A percentile compares a stretch with the other conserved stretches of the same genome.
These are phyloP conservation scores for Tricholauxania praeusta DNA, from an alignment of 2,888 invertebrate genomes.

Conservation along the genomic window DNA sequence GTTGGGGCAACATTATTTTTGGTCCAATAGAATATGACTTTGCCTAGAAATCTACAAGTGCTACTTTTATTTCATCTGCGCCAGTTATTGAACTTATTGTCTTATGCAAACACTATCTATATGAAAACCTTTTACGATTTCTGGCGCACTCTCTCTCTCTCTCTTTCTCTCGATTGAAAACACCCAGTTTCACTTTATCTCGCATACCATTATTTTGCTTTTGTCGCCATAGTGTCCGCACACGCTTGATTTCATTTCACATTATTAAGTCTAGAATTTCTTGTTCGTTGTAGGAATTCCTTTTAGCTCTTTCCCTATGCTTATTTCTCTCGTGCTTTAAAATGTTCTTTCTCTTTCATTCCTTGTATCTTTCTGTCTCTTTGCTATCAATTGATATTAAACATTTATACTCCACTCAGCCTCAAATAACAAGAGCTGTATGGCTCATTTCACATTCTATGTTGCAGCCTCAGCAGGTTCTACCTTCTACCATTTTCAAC, in stretches of 20 bases:
- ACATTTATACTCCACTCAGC: slow-evolving; percentile 25
- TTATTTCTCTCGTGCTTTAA: background rate
- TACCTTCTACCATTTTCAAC: too few species aligned
- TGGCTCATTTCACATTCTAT: background rate
- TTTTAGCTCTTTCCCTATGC: background rate
- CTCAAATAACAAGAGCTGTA: slow-evolving; percentile 13
- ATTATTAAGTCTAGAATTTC: background rate
- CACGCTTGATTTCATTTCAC: slow-evolving; percentile 18
- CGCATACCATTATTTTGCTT: background rate
- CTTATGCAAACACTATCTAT: too few species aligned
- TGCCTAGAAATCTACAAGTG: too few species aligned
- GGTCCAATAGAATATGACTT: too few species aligned
- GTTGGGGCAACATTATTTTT: too few species aligned
- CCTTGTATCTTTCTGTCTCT: background rate
- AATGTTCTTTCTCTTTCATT: too few species aligned
- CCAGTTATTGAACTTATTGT: too few species aligned
- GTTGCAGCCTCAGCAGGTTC: too few species aligned
- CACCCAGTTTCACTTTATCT: background rate
- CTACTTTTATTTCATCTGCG: background rate
- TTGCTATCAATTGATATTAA: slow-evolving; percentile 16
- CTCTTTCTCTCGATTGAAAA: too few species aligned
- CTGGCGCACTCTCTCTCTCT: too few species aligned
- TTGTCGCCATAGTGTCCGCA: slow-evolving; percentile 17
- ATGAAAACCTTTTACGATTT: too few species aligned
- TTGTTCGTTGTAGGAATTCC: slow-evolving; percentile 5